A percentile compares a stretch with the other conserved stretches of the same genome.
Conservation (phyloP, 2,797 vertebrate species). For the Alosa sapidissima region DNA sequence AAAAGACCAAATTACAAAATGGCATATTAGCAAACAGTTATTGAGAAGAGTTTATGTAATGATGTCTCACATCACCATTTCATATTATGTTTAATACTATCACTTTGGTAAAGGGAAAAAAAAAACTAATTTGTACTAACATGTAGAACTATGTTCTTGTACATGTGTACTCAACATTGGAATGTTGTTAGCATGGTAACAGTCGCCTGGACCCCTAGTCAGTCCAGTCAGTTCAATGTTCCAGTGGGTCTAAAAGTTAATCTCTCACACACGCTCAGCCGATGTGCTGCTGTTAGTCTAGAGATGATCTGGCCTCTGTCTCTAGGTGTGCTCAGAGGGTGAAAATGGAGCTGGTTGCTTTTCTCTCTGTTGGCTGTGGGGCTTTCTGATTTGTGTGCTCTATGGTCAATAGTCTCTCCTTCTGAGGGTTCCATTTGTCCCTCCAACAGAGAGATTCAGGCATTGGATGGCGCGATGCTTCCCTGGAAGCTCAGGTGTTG, state of each 20-base stretch:
- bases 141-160: no score
- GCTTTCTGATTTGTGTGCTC: background rate
- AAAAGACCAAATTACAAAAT: conserved; percentile 9
- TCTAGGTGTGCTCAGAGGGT: background rate
- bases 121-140: background rate
- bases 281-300: background rate
- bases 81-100: background rate
- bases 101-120: conserved; percentile 26
- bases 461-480: background rate
- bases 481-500: background rate
- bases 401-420: conserved; percentile 1
- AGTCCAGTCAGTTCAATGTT: background rate
- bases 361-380: background rate
- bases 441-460: background rate
- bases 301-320: background rate
- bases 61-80: background rate
- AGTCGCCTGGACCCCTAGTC: background rate
- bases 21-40: conserved; percentile 17
- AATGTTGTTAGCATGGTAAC: conserved; percentile 17
- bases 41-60: background rate
- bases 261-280: background rate
- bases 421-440: background rate
- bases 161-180: background rate
- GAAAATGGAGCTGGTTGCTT: background rate
- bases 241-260: background rate